phyloP scores from a whole-genome alignment of 2,797 vertebrate genomes.

The Chelonia mydas region DNA sequence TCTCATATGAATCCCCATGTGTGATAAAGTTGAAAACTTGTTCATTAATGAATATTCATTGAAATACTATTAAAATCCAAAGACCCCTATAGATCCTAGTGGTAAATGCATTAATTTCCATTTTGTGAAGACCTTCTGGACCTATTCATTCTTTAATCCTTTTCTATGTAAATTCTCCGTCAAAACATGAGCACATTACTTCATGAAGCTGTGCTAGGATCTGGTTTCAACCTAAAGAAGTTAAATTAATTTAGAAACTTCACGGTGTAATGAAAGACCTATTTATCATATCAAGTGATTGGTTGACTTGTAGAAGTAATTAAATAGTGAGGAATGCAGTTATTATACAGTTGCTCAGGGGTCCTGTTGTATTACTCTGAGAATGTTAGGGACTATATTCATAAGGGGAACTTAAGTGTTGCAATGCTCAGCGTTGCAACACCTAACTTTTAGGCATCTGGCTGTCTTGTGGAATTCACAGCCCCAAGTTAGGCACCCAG shows the following conservation, averaged over 20 bases:
- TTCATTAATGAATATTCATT: not conserved
- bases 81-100: not conserved
- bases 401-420: not conserved
- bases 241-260: not conserved
- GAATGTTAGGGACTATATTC: not conserved
- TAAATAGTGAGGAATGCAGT: not conserved
- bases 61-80: not conserved
- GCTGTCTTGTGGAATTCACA: not conserved
- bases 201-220: not conserved
- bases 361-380: not conserved
- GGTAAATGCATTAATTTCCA: not conserved
- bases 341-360: not conserved
- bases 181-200: not conserved
- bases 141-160: not conserved
- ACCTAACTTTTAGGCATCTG: not conserved
- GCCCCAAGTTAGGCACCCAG: not conserved
- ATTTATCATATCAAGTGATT: not conserved
- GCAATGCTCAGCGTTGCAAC: too few relatives aligned
- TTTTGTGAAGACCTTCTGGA: not conserved
- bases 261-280: not conserved
- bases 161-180: not conserved
- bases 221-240: not conserved
- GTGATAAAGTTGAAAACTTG: not conserved
- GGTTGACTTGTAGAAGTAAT: not conserved
- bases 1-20: not conserved